Percentiles rank a stretch among this genome's conserved stretches.
phyloP scores from a whole-genome alignment of 1,140 invertebrate genomes.

The Coelopa frigida region DNA sequence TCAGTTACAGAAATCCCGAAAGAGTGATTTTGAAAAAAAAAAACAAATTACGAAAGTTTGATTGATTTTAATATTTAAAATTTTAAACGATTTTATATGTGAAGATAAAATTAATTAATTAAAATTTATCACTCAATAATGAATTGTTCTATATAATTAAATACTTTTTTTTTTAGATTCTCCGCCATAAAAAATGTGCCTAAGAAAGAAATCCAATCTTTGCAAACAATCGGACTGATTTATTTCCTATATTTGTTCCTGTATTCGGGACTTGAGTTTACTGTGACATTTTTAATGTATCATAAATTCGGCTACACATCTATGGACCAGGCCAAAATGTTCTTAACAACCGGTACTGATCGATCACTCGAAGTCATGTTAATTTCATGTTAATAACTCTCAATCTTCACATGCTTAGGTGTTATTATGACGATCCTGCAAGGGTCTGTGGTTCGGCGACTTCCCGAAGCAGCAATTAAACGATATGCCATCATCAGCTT shows the following conservation, averaged over 20 bases:
- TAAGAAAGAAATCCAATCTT: slow-evolving; percentile 51
- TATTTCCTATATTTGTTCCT: slow-evolving; percentile 96
- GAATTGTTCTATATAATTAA: too few relatives aligned
- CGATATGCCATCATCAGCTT: slow-evolving; percentile 69
- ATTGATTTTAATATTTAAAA: too few relatives aligned
- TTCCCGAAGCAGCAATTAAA: slow-evolving; percentile 70
- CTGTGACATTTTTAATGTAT: slow-evolving; percentile 94
- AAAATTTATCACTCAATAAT: too few relatives aligned
- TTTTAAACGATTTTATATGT: too few relatives aligned
- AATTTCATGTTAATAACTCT: too few relatives aligned
- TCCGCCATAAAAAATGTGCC: slow-evolving; percentile 55
- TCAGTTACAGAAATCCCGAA: too few relatives aligned
- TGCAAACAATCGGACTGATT: slow-evolving; percentile 70
- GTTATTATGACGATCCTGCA: slow-evolving; percentile 89
- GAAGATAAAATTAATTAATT: too few relatives aligned
- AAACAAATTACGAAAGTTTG: too few relatives aligned
- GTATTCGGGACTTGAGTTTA: slow-evolving; percentile 97
- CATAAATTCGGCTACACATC: slow-evolving; percentile 85
- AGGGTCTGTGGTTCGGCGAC: slow-evolving; percentile 76
- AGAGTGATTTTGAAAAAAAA: too few relatives aligned
- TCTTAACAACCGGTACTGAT: slow-evolving; percentile 83
- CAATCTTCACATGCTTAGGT: too few relatives aligned
- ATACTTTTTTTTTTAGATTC: slow-evolving; percentile 51
- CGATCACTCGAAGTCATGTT: background rate
- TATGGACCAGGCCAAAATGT: slow-evolving; percentile 98